These are phyloP conservation scores for Lepus americanus DNA, from an alignment of 2,113 vertebrate species.

Conservation along the genomic window DNA sequence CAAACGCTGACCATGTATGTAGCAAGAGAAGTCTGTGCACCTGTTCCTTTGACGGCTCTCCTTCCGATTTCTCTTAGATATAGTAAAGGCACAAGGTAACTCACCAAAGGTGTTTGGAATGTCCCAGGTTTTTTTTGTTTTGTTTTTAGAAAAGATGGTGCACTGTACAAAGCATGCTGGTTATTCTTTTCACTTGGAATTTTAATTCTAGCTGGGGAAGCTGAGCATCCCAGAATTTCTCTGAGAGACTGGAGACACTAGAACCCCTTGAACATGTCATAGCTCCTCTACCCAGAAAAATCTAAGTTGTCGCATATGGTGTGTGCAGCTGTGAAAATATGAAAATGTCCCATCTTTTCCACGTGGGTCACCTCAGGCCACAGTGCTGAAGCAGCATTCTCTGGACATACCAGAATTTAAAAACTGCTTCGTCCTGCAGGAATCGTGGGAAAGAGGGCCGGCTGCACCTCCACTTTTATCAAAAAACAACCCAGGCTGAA, in stretches of 20 bases:
- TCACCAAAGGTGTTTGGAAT: neutral
- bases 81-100: neutral
- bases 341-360: neutral
- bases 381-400: neutral
- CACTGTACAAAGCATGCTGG: neutral
- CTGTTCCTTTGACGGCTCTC: neutral
- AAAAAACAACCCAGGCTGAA: constrained; percentile 23
- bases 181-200: constrained; percentile 36
- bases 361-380: neutral
- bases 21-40: neutral
- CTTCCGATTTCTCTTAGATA: neutral
- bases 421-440: constrained; percentile 55
- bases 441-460: neutral
- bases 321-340: neutral
- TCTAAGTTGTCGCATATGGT: neutral
- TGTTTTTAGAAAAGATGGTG: neutral
- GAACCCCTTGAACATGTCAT: neutral
- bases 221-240: neutral
- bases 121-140: neutral
- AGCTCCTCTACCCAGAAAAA: neutral
- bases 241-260: neutral
- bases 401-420: constrained; percentile 2
- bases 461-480: neutral
- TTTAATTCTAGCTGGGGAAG: neutral
- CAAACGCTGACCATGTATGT: neutral